Evolutionary conservation across 1,140 invertebrate genomes (phyloP), one percentile per base, ranked within the genome.

Genomic region (Drosophila rhopaloa): DNA sequence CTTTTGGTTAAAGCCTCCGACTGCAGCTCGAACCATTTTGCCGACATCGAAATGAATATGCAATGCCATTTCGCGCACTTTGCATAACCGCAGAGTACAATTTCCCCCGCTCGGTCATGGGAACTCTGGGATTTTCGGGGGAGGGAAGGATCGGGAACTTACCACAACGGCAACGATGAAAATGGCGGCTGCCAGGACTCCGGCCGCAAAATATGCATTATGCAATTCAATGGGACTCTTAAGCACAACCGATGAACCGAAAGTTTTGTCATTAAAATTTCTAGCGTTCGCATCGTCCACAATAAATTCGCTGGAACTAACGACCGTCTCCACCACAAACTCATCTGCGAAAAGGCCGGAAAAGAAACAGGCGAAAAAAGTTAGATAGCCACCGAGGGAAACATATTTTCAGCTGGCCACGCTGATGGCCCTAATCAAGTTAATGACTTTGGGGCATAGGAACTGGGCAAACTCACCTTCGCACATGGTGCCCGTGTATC

Each of bases 401-500:
- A 62, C 29, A 57, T 53, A 58, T 53, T 67, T 77, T 27, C 13
- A 32, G 8, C 14, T 47, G 32, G 48, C 46, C 54, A 27, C 19
- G 24, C 61, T 14, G 40, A 51, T 76, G 48, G 38, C 16, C 62
- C 63, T 74, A 77, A 68, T 51, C 41, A 78, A 78, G 51, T 70
- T 71, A 78, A 78, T 78, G 75, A 58, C 50, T 75, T 79, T 61
- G 41, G 27, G 41, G 62, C 32, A 48, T 29, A 27, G 55, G 32
- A 1, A 16, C 11, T 41, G 19, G 37, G 6, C 5, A 51, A 51
- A 85, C 81, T 92, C 91, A 95, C 95, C 95, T 94, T 96, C 95
- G 89, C 96, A 97, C 67, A 95, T 94, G 90, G 94, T 95, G n/a
- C 96, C 96, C 9, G 95, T 96, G 79, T 95, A 96, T 6, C 95